Conservation (phyloP, 2,797 vertebrate species). For the Hemibagrus guttatus region DNA sequence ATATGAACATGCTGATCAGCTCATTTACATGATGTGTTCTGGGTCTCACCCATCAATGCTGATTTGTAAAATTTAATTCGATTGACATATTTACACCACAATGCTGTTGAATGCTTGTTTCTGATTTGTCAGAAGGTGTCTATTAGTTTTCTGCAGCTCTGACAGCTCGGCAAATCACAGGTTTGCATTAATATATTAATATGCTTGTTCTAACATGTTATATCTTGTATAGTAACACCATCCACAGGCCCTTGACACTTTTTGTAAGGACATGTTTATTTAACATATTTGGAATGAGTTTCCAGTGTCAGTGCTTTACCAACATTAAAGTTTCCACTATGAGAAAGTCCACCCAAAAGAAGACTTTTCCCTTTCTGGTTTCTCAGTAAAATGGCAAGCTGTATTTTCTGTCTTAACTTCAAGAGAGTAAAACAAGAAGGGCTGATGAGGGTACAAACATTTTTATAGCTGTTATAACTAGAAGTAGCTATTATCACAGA, state of each 20-base stretch:
- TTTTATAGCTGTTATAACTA: too few relatives aligned
- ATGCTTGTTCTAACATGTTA: not conserved
- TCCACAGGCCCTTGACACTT: not conserved
- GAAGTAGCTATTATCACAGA: not conserved
- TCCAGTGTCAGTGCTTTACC: not conserved
- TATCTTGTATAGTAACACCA: not conserved
- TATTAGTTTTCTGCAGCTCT: not conserved
- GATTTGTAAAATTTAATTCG: not conserved
- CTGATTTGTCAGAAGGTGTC: not conserved
- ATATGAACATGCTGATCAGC: not conserved
- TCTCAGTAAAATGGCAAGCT: too few relatives aligned
- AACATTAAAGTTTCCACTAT: too few relatives aligned
- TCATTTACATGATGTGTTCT: not conserved
- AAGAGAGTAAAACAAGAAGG: too few relatives aligned
- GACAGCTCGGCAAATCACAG: not conserved
- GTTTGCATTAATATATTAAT: not conserved
- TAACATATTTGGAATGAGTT: not conserved
- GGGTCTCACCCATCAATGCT: not conserved
- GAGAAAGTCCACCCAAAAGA: too few relatives aligned
- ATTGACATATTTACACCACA: not conserved
- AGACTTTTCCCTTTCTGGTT: too few relatives aligned
- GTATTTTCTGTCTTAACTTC: too few relatives aligned
- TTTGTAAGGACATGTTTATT: not conserved
- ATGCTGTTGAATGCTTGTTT: not conserved
- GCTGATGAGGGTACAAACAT: too few relatives aligned